Conservation (phyloP, 92 coral and sea anemone species). For the Paramuricea clavata region DNA sequence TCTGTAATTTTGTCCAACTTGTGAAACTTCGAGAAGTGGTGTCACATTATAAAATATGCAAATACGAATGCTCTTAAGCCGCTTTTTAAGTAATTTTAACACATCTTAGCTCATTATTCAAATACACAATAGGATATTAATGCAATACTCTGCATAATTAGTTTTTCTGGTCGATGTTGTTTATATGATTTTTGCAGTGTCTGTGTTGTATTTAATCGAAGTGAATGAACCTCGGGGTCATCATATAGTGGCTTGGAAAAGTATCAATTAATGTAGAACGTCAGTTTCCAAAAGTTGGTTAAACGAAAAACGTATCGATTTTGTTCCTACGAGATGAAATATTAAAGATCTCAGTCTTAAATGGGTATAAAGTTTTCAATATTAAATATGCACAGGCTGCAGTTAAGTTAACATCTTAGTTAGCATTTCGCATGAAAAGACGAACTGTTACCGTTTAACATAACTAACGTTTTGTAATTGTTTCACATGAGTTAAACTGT, state of each 20-base stretch:
- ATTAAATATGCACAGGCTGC: no score
- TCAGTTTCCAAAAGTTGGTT: background rate
- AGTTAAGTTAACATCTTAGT: no score
- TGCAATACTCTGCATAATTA: background rate
- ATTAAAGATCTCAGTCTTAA: background rate
- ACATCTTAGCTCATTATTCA: background rate
- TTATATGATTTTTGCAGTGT: background rate
- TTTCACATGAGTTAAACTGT: no score
- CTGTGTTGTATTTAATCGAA: background rate
- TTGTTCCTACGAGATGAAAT: background rate
- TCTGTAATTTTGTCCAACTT: background rate
- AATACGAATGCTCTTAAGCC: background rate
- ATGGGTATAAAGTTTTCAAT: background rate
- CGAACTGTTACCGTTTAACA: background rate
- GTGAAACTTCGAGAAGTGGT: background rate
- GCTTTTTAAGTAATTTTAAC: background rate
- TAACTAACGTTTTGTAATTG: no score
- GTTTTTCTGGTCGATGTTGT: background rate
- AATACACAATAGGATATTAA: background rate
- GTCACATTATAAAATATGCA: background rate
- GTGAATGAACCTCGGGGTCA: background rate
- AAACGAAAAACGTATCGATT: background rate
- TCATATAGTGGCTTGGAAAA: background rate
- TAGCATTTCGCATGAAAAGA: background rate
- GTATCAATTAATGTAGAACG: background rate